Conservation (phyloP, 2,113 vertebrate species). For the Campylorhamphus procurvoides region DNA sequence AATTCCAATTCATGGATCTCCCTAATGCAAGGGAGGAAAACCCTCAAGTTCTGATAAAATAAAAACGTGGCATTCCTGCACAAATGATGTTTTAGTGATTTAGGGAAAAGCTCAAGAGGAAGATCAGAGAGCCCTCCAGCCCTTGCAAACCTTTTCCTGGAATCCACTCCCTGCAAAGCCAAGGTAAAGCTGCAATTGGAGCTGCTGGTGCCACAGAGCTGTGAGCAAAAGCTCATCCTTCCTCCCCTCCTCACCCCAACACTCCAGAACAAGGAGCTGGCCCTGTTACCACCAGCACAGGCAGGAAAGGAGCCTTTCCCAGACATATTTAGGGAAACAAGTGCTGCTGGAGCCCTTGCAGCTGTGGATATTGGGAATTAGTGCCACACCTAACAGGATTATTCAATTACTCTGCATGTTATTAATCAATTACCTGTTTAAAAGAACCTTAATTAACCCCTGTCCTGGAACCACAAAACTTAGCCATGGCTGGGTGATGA, state of each 20-base stretch:
- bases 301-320: neutral
- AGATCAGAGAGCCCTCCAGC: neutral
- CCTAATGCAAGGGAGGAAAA: neutral
- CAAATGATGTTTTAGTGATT: neutral
- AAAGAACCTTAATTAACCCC: neutral
- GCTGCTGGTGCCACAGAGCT: neutral
- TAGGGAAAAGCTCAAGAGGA: neutral
- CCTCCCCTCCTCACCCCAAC: neutral
- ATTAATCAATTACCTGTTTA: neutral
- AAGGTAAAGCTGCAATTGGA: fast-evolving
- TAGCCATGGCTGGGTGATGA: neutral
- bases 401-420: neutral
- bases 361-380: neutral
- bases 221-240: neutral
- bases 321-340: neutral
- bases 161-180: neutral
- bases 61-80: neutral
- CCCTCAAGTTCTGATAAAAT: neutral
- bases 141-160: neutral
- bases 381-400: neutral
- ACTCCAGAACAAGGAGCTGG: neutral
- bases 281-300: neutral
- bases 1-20: neutral
- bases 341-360: neutral
- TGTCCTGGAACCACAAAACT: neutral